phyloP scores from a whole-genome alignment of 37 sponge, comb jelly and placozoan species.

The Eunapius fragilis region DNA sequence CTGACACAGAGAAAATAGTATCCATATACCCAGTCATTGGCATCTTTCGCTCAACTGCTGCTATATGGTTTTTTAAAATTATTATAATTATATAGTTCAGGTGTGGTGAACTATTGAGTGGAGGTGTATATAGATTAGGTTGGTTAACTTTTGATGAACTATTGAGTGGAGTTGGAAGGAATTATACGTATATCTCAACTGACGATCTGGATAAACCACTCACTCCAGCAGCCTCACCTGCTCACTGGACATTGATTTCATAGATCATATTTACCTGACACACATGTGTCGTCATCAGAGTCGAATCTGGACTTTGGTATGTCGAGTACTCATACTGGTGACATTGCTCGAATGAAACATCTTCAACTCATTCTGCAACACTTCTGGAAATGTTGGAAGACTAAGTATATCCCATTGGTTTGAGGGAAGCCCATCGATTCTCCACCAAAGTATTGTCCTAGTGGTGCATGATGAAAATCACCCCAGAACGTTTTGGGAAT shows the following conservation, averaged over 20 bases:
- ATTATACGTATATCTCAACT: slow-evolving; percentile 31
- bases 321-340: neutral
- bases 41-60: no score
- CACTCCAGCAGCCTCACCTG: slow-evolving; percentile 43
- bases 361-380: slow-evolving; percentile 11
- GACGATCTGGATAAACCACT: slow-evolving; percentile 47
- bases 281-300: neutral
- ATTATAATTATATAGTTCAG: no score
- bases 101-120: no score
- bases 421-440: slow-evolving; percentile 17
- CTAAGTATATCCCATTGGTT: slow-evolving; percentile 15
- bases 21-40: no score
- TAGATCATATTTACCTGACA: slow-evolving; percentile 22
- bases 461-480: slow-evolving; percentile 7
- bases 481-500: slow-evolving; percentile 11
- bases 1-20: no score
- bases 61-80: no score
- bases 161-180: slow-evolving; percentile 24
- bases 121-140: no score
- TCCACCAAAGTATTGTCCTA: slow-evolving; percentile 6
- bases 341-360: slow-evolving; percentile 21
- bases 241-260: slow-evolving; percentile 3
- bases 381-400: slow-evolving; percentile 45
- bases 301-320: neutral
- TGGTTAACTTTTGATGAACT: slow-evolving; percentile 43